phyloP scores from a whole-genome alignment of 2,113 vertebrate species.

The Plecotus auritus region DNA sequence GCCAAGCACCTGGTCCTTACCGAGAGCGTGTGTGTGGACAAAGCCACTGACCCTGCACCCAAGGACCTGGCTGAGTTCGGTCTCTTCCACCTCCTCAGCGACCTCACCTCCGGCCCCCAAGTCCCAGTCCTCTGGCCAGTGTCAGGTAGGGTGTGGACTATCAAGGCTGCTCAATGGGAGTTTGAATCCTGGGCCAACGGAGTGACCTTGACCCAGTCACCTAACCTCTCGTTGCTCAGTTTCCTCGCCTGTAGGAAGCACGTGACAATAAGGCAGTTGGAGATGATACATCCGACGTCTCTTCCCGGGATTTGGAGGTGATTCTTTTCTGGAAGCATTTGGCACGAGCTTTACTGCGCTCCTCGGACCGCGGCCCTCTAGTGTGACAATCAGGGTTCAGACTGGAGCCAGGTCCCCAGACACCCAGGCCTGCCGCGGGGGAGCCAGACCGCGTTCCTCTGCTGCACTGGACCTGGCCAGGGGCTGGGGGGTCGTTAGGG shows the following conservation, averaged over 20 bases:
- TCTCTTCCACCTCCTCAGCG: background rate
- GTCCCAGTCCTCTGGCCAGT: rapidly evolving
- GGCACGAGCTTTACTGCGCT: background rate
- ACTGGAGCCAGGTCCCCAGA: background rate
- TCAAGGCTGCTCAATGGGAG: background rate
- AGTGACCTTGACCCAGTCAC: background rate
- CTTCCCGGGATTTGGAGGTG: too few relatives aligned
- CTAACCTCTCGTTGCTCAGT: too few relatives aligned
- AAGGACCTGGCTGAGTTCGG: background rate
- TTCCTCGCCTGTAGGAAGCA: background rate
- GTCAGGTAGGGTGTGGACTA: background rate
- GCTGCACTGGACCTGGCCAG: background rate
- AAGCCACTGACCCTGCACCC: background rate
- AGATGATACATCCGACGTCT: background rate
- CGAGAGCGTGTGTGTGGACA: background rate
- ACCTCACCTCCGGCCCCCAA: background rate
- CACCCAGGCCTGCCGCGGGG: background rate
- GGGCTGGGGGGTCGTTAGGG: background rate
- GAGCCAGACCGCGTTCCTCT: background rate
- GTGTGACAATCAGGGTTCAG: background rate
- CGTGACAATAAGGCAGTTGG: background rate
- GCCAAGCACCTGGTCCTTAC: background rate
- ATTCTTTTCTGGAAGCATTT: background rate
- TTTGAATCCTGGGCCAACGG: background rate
- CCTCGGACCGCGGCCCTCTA: background rate